Evolutionary conservation across 2,888 invertebrate genomes (phyloP).

Genomic region (Conchocele bisecta): DNA sequence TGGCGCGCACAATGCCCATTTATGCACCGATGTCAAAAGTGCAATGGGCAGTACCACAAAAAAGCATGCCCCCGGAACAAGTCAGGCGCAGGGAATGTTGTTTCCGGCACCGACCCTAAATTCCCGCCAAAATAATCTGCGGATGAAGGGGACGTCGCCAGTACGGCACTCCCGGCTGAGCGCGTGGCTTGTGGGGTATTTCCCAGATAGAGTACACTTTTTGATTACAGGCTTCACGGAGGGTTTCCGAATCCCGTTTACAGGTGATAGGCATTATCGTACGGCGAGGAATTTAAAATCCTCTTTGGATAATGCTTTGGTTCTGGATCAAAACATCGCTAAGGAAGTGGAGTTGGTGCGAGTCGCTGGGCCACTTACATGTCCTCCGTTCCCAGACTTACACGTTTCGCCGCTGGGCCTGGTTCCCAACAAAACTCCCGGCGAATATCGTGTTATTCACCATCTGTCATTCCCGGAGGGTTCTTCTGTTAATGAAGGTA

Average conservation of each 20-base stretch:
- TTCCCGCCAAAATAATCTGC: too few relatives aligned
- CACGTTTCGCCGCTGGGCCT: constrained; percentile 30
- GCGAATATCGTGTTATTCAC: constrained; percentile 25
- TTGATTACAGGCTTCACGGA: not conserved
- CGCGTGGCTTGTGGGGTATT: not conserved
- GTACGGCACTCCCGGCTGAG: too few relatives aligned
- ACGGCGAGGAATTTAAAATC: constrained; percentile 11
- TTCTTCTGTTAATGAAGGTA: constrained; percentile 26
- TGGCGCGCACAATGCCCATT: not conserved
- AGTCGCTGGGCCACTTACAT: constrained; percentile 23
- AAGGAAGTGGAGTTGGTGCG: constrained; percentile 1
- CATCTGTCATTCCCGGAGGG: constrained; percentile 26
- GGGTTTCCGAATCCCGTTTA: constrained; percentile 11
- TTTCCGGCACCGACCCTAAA: too few relatives aligned
- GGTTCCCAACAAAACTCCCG: constrained; percentile 21
- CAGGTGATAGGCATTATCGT: not conserved
- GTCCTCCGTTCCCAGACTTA: constrained; percentile 17
- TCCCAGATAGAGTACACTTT: not conserved
- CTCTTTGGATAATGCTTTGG: not conserved
- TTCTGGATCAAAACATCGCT: constrained; percentile 10
- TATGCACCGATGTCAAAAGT: not conserved
- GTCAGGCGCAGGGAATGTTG: too few relatives aligned
- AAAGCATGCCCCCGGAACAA: too few relatives aligned
- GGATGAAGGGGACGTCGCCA: too few relatives aligned
- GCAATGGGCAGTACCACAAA: not conserved